Conservation (phyloP, 2,113 vertebrate species). For the Sapajus apella region DNA sequence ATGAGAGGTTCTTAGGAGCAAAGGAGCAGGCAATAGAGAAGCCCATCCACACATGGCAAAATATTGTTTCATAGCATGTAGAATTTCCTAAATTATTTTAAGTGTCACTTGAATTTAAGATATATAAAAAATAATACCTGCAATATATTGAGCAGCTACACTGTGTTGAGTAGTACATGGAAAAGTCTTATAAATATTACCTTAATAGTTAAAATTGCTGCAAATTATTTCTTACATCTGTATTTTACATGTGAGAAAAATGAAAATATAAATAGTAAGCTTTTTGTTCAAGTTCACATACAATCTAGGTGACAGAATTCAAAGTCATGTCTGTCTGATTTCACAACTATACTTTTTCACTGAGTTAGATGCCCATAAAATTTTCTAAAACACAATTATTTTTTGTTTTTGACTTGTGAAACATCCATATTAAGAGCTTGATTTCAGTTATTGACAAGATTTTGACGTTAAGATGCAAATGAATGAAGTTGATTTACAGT, state of each 20-base stretch:
- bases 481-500: not conserved
- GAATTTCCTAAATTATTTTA: not conserved
- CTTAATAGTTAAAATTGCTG: not conserved
- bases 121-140: not conserved
- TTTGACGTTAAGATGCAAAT: constrained; percentile 41
- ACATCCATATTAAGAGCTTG: constrained; percentile 13
- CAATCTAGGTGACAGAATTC: not conserved
- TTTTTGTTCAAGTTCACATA: not conserved
- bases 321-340: not conserved
- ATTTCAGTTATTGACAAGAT: constrained; percentile 5
- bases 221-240: not conserved
- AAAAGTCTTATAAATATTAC: not conserved
- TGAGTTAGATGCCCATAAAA: not conserved
- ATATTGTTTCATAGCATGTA: not conserved
- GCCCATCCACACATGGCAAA: not conserved
- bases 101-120: not conserved
- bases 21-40: not conserved
- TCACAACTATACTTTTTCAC: not conserved
- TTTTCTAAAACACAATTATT: not conserved
- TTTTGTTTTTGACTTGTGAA: not conserved
- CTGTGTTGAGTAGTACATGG: not conserved
- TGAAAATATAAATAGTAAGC: not conserved
- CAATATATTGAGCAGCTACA: not conserved
- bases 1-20: not conserved
- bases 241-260: not conserved